Percentiles rank a stretch among this genome's conserved stretches.
phyloP scores from a whole-genome alignment of 2,888 invertebrate genomes.

The Aleiodes leptofemur region DNA sequence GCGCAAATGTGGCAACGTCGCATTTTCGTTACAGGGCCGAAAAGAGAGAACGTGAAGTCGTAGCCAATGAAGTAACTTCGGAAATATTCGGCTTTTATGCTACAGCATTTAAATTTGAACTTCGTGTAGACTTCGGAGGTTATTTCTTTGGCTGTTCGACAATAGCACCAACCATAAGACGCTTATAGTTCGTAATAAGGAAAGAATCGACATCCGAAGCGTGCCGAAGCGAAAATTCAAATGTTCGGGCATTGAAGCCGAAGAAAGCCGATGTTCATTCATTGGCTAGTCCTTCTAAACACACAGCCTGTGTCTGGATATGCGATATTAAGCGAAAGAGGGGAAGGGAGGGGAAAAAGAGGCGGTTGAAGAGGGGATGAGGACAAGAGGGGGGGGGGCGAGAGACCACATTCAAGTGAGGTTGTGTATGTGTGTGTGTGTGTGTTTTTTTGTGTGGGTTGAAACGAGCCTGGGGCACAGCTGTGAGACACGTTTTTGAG shows the following conservation, averaged over 20 bases:
- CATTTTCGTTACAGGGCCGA: slow-evolving; percentile 33
- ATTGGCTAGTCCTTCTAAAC: no score
- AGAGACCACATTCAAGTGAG: slow-evolving; percentile 33
- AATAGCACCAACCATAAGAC: slow-evolving; percentile 9
- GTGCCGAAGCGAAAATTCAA: no score
- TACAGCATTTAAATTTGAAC: no score
- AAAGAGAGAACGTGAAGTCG: background rate
- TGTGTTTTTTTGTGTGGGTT: background rate
- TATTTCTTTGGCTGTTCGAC: no score
- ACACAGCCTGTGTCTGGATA: no score
- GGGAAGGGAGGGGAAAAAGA: background rate
- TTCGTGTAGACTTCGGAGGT: no score
- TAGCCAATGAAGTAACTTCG: no score
- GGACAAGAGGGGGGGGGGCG: background rate
- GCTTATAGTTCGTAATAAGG: no score
- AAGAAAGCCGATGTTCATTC: no score
- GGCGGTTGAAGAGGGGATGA: background rate
- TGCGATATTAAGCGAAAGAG: slow-evolving; percentile 17
- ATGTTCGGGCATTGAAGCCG: no score
- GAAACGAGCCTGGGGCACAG: slow-evolving; percentile 49
- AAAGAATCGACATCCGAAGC: no score
- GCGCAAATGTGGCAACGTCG: slow-evolving; percentile 50
- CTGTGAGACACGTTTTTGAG: slow-evolving; percentile 43
- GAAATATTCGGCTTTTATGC: no score
- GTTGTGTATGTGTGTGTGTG: slow-evolving; percentile 7